Evolutionary conservation across 2,888 invertebrate species (phyloP).

Genomic region (Dolichopus griseipennis): DNA sequence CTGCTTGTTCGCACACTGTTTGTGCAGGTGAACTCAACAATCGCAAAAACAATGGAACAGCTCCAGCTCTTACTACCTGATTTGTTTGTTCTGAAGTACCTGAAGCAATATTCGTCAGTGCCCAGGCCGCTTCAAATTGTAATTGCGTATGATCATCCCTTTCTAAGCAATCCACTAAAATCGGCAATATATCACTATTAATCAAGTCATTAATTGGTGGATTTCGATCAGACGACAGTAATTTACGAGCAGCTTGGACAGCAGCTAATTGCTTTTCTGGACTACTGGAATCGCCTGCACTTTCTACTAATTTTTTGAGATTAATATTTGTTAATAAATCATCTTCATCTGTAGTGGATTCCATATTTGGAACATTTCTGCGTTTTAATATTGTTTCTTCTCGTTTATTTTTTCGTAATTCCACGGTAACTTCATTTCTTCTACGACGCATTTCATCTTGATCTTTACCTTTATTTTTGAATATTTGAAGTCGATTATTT

Average conservation of each 20-base stretch:
- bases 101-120: constrained; percentile 91
- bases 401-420: constrained; percentile 94
- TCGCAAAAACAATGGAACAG: constrained; percentile 89
- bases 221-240: constrained; percentile 94
- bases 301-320: constrained; percentile 73
- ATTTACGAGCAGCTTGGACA: constrained; percentile 89
- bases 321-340: constrained; percentile 65
- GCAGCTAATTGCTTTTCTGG: constrained; percentile 78
- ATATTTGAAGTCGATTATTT: constrained; percentile 79
- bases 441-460: constrained; percentile 97
- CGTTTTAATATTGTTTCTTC: constrained; percentile 94
- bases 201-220: constrained; percentile 97
- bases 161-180: constrained; percentile 82
- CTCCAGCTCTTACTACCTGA: constrained; percentile 86
- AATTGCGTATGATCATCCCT: constrained; percentile 78
- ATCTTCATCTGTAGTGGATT: constrained; percentile 70
- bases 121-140: constrained; percentile 98
- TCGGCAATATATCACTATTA: constrained; percentile 86
- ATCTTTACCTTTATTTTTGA: constrained; percentile 99
- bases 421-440: constrained; percentile 92
- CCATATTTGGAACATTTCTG: constrained; percentile 85
- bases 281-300: constrained; percentile 72
- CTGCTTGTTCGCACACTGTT: constrained; percentile 98
- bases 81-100: constrained; percentile 88
- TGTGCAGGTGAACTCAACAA: constrained; percentile 87